Conservation (phyloP, 2,113 vertebrate species). For the Riparia riparia region DNA sequence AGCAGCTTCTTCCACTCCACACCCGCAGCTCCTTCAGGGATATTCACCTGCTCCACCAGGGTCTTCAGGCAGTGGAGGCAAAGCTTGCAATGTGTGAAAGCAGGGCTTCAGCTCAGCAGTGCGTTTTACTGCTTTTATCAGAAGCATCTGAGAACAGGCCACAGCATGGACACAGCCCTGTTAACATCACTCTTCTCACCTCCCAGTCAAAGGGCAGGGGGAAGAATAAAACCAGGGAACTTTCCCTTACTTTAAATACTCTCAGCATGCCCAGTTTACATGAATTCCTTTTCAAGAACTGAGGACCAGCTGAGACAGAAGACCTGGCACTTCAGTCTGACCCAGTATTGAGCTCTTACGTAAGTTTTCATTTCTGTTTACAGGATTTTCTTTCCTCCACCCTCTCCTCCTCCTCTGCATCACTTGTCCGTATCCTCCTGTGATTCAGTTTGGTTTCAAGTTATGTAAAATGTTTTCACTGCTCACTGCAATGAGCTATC, state of each 20-base stretch:
- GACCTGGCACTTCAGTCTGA: not conserved
- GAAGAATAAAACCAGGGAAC: not conserved
- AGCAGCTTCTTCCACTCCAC: too few species aligned
- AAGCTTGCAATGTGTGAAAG: not conserved
- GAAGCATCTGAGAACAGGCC: not conserved
- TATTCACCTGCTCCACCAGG: not conserved
- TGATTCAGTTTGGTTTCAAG: not conserved
- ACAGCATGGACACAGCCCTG: not conserved
- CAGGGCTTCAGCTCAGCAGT: not conserved
- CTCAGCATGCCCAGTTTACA: not conserved
- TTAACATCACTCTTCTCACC: not conserved
- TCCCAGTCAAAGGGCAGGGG: not conserved
- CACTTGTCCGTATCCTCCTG: not conserved
- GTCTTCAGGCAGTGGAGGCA: not conserved
- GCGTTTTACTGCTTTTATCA: not conserved
- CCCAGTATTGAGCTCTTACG: not conserved
- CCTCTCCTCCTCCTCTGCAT: not conserved
- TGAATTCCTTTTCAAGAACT: not conserved
- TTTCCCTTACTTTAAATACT: not conserved
- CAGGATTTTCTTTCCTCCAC: not conserved
- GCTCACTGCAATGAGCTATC: not conserved
- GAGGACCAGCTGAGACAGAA: not conserved
- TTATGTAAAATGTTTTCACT: constrained; percentile 31
- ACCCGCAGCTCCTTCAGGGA: not conserved
- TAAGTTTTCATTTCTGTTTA: constrained; percentile 12